A percentile compares a stretch with the other conserved stretches of the same genome.
These are phyloP conservation scores for Ornithoptera priamus DNA, from an alignment of 2,888 invertebrate species.

Conservation along the genomic window DNA sequence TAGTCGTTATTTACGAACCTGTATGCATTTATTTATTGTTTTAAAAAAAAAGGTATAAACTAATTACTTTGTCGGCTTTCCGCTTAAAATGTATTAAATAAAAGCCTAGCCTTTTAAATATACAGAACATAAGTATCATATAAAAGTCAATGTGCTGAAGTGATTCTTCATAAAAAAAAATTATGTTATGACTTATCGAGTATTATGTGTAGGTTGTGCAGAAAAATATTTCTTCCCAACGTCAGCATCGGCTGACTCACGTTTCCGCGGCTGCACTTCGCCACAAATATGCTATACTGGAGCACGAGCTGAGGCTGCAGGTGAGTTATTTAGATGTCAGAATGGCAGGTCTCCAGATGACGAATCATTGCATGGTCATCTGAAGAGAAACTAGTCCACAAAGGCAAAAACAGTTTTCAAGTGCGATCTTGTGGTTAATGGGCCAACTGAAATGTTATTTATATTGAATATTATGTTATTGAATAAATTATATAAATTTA, in stretches of 20 bases:
- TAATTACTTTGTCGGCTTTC: conserved; percentile 10
- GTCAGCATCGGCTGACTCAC: conserved; percentile 63
- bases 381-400: no score
- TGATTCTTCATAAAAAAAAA: neutral
- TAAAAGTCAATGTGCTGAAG: neutral
- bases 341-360: no score
- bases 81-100: conserved; percentile 8
- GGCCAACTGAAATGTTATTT: no score
- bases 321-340: conserved; percentile 41
- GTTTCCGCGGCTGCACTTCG: conserved; percentile 69
- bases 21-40: no score
- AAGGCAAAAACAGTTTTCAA: no score
- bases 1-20: conserved; percentile 17
- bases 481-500: no score
- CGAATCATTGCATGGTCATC: no score
- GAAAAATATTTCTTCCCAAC: conserved; percentile 56
- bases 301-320: conserved; percentile 72
- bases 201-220: conserved; percentile 63
- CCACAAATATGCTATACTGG: conserved; percentile 74
- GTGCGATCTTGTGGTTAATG: no score
- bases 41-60: neutral
- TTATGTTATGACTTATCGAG: conserved; percentile 11
- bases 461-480: no score
- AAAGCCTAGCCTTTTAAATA: neutral
- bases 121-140: neutral